A percentile compares a stretch with the other conserved stretches of the same genome.
These are phyloP conservation scores for Drosophila subpulchrella DNA, from an alignment of 1,140 invertebrate species.

Conservation along the genomic window DNA sequence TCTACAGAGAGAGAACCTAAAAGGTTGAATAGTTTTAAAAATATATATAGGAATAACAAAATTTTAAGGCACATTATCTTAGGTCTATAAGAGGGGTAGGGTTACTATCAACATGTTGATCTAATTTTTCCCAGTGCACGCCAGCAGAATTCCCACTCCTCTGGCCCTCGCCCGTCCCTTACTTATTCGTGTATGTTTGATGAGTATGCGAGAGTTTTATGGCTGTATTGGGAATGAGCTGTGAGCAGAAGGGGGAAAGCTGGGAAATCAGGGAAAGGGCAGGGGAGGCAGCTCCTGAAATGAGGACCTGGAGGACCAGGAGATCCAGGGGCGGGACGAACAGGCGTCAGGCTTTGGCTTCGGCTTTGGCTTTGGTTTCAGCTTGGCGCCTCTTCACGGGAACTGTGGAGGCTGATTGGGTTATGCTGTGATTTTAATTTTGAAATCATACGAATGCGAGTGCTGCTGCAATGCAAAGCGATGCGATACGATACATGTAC, in stretches of 20 bases:
- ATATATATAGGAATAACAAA: too few species aligned
- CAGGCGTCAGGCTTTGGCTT: conserved; percentile 28
- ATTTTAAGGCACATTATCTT: too few species aligned
- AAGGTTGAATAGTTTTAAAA: too few species aligned
- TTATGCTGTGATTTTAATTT: conserved; percentile 82
- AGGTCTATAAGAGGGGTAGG: too few species aligned
- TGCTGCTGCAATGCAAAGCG: conserved; percentile 68
- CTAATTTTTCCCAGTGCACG: conserved; percentile 9
- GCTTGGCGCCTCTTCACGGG: conserved; percentile 27
- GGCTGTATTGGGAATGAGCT: conserved; percentile 78
- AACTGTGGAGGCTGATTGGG: conserved; percentile 60
- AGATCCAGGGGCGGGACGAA: conserved; percentile 3
- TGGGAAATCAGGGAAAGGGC: background rate
- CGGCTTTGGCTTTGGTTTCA: conserved; percentile 33
- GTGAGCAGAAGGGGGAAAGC: conserved; percentile 30
- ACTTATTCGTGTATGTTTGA: conserved; percentile 70
- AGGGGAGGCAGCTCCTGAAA: background rate
- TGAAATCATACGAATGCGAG: conserved; percentile 74
- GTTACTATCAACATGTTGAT: too few species aligned
- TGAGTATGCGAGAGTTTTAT: conserved; percentile 80
- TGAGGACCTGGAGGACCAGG: background rate
- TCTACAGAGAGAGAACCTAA: too few species aligned
- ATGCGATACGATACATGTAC: conserved; percentile 59
- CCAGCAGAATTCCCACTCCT: conserved; percentile 18
- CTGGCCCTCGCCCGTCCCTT: conserved; percentile 31